Evolutionary conservation across 2,888 invertebrate genomes (phyloP), one percentile per base, ranked within the genome.

Genomic region (Omphaloscelis lunosa): DNA sequence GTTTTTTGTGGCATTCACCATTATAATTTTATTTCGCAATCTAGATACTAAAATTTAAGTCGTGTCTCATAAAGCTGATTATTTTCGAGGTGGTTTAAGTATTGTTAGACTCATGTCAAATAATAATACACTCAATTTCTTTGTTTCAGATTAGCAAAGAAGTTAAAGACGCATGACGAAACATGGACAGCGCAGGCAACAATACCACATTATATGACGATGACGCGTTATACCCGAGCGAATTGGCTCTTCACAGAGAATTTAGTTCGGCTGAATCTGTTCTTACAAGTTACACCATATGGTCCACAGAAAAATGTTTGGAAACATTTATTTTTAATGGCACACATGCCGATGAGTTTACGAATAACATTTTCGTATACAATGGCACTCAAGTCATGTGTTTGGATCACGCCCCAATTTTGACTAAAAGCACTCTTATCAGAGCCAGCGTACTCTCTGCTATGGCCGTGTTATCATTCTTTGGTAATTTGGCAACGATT

Each of bases 401-500:
- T 86, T 92, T 97, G 78, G 97, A 97, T 63, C 98, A 98, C 89
- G 98, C 98, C 0, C 98, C 98, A 0, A 95, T 96, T 72, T 94
- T 98, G 48, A 98, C 97, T 11, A 97, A 96, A 70, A 97, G 97
- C 23, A 97, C 97, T 0, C 92, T 98, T 82, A 96, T 98, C 29
- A 97, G 98, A 90, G 98, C 97, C 0, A 97, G 98, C 80, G 97
- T 98, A 0, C 95, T 98, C 20, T 96, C 97, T 0, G 96, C 97
- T 15, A 97, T 98, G 97, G 98, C 98, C 1, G 89, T 98, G 2
- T 93, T 98, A 77, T 98, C 98, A 0, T 95, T 98, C 41, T 92
- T 98, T 68, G 98, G 98, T 29, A 98, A 98, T 93, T 93, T 97
- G 41, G 97, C 98, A 7, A 98, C 98, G 1, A 97, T 98, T 88